These are phyloP conservation scores for Nomada fucata DNA, from an alignment of 2,888 invertebrate genomes.

Conservation along the genomic window DNA sequence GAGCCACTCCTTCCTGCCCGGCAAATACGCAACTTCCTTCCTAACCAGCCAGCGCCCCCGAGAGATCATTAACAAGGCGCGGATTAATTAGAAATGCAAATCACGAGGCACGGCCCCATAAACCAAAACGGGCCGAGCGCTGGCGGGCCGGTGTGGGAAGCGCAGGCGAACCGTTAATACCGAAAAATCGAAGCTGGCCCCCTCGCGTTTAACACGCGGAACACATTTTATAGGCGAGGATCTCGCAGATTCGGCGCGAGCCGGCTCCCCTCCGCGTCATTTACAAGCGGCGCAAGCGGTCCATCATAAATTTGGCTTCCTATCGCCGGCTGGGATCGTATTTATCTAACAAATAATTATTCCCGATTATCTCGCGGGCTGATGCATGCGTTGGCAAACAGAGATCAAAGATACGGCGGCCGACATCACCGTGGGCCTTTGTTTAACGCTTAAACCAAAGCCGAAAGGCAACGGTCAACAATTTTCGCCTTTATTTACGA, in stretches of 20 bases:
- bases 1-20: neutral
- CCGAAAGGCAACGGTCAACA: constrained; percentile 77
- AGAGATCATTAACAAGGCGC: constrained; percentile 45
- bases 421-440: constrained; percentile 78
- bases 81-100: constrained; percentile 57
- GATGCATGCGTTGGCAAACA: constrained; percentile 80
- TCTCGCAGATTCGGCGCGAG: constrained; percentile 42
- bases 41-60: neutral
- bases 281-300: constrained; percentile 74
- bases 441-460: constrained; percentile 76
- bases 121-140: constrained; percentile 33
- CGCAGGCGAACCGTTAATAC: constrained; percentile 18
- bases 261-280: constrained; percentile 66
- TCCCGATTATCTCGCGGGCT: constrained; percentile 79
- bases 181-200: constrained; percentile 22
- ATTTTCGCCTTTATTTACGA: constrained; percentile 82
- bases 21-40: neutral
- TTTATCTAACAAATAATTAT: constrained; percentile 84
- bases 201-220: constrained; percentile 6
- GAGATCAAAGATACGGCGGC: constrained; percentile 79
- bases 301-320: constrained; percentile 76
- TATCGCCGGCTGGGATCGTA: constrained; percentile 79
- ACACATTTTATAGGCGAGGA: constrained; percentile 27
- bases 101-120: constrained; percentile 29
- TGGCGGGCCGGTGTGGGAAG: neutral